A percentile compares a stretch with the other conserved stretches of the same genome.
phyloP scores from a whole-genome alignment of 2,113 vertebrate species.

The Catagonus wagneri region DNA sequence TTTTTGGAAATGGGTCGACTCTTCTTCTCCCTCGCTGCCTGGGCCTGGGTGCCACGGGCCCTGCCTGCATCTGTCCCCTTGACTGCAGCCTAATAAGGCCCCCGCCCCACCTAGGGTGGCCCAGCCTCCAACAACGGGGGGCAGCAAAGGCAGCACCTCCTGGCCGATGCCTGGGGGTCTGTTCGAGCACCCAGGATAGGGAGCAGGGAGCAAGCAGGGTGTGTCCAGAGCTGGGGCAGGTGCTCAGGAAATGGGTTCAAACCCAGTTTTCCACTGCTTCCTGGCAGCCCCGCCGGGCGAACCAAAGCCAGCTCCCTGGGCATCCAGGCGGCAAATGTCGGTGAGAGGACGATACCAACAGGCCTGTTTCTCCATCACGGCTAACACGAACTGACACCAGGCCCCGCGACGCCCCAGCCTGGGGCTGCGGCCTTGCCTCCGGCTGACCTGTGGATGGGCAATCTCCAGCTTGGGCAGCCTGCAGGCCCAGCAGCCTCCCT shows the following conservation, averaged over 20 bases:
- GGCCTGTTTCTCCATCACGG: not conserved
- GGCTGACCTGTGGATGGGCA: not conserved
- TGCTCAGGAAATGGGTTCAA: not conserved
- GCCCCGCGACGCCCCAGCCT: not conserved
- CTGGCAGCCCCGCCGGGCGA: not conserved
- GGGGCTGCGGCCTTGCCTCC: fast-evolving
- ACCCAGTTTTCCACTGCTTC: not conserved
- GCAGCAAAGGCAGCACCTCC: not conserved
- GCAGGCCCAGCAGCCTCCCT: not conserved
- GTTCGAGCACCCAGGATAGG: slow-evolving; percentile 57
- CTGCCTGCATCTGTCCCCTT: slow-evolving; percentile 55
- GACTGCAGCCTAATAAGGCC: not conserved
- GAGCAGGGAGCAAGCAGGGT: not conserved
- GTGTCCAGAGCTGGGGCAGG: not conserved
- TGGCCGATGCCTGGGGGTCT: slow-evolving; percentile 32
- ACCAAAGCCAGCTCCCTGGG: not conserved
- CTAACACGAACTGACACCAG: not conserved
- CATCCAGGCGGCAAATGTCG: not conserved
- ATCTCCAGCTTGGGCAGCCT: not conserved
- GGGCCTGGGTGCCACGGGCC: not conserved
- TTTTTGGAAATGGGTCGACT: slow-evolving; percentile 91
- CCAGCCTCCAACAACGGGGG: not conserved
- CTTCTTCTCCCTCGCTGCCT: slow-evolving; percentile 80
- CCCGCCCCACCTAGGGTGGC: not conserved
- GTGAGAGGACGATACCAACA: fast-evolving